Evolutionary conservation across 1,140 invertebrate genomes (phyloP).

Genomic region (Magallana ariakensis): DNA sequence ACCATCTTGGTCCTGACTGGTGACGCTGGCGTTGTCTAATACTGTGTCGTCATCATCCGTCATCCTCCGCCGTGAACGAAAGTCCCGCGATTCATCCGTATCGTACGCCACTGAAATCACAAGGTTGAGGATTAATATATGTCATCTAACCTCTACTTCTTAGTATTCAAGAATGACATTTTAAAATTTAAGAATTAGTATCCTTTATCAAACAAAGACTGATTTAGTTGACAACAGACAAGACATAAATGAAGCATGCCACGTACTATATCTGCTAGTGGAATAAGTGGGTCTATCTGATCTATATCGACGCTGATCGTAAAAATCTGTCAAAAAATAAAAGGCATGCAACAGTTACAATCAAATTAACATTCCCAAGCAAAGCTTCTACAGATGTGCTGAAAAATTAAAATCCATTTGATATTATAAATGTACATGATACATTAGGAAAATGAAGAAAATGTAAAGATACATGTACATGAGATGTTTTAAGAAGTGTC

Average conservation of each 20-base stretch:
- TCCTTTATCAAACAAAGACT: no score
- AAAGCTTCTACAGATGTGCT: neutral
- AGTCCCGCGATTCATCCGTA: constrained; percentile 70
- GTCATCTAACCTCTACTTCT: no score
- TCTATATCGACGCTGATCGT: constrained; percentile 30
- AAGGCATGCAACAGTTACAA: constrained; percentile 31
- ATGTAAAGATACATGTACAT: no score
- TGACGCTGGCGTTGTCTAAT: constrained; percentile 87
- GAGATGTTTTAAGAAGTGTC: no score
- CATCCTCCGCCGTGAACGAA: constrained; percentile 83
- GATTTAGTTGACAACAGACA: neutral
- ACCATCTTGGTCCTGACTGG: constrained; percentile 83
- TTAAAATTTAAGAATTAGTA: no score
- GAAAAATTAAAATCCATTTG: neutral
- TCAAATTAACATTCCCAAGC: neutral
- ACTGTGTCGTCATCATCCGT: constrained; percentile 90
- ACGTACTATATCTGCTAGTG: neutral
- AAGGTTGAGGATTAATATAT: no score
- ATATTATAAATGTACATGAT: neutral
- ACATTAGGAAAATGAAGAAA: no score
- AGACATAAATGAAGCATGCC: neutral
- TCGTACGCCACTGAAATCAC: constrained; percentile 65
- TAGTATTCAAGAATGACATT: no score
- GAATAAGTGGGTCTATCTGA: constrained; percentile 27
- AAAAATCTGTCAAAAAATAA: constrained; percentile 54